Base-by-base conservation (phyloP, 1,140 invertebrate species). In the Halictus rubicundus region DNA sequence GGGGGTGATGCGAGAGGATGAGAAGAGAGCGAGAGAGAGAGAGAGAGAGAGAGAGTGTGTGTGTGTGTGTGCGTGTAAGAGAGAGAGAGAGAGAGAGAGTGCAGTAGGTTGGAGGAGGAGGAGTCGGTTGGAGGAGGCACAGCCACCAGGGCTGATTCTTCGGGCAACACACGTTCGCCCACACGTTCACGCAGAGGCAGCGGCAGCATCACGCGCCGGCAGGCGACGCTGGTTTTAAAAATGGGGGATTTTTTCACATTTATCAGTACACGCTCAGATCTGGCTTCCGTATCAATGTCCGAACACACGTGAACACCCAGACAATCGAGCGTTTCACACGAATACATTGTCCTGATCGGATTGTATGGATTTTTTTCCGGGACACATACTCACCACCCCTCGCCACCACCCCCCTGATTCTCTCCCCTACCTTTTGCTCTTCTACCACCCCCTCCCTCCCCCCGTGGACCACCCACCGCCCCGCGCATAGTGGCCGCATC, bases 331-430 rank as follows among this genome's bases (percentile, higher is more conserved):
- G 89, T 89, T 87, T 90, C 88, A 89, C 90, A 90, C 89, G 89
- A 90, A 91, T 91, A 92, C 90, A 92, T 91, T 91, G 90, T 90
- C 87, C 88, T 87, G 90, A 92, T 91, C 89, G 88, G 91, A 91
- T 91, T 92, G 90, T 91, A 92, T 92, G 90, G 91, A 92, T 92
- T 92, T 92, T 91, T 90, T 91, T 91, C 90, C 90, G 88, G 86
- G 85, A 87, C 84, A 87, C 81, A 89, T 88, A 57, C 54, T 57
- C 54, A 57, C 49, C 49, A 21, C 49, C 87, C 86, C 86, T 75
- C 85, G 21, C 49, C 49, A n/a, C 54, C 54, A 54, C 77, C 68
- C 61, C 27, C 65, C 32, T 32, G 32, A 5, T 32, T 32, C 32
- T 32, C 32, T 32, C 32, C 60, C 81, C 73, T 71, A 80, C 75